Conservation (phyloP, 2,888 invertebrate genomes). For the Philaethria dido region DNA sequence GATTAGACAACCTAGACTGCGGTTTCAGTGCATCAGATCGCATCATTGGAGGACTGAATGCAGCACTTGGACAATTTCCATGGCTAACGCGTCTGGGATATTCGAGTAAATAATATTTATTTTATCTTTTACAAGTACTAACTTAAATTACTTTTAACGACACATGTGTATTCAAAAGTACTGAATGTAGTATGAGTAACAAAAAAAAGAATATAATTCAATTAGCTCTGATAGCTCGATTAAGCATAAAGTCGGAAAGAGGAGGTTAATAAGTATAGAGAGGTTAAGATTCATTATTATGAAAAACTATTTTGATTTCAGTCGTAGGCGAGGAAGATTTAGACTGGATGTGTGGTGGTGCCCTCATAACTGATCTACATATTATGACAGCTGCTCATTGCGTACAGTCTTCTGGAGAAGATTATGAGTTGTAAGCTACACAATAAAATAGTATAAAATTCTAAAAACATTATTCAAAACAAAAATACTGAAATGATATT, state of each 20-base stretch:
- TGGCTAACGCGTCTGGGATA: conserved; percentile 86
- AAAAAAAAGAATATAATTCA: too few relatives aligned
- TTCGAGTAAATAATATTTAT: conserved; percentile 49
- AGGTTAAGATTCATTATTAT: too few relatives aligned
- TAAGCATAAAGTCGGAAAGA: too few relatives aligned
- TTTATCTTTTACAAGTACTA: too few relatives aligned
- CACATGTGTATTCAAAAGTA: too few relatives aligned
- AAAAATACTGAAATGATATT: neutral
- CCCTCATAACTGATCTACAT: conserved; percentile 76
- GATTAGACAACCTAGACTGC: conserved; percentile 77
- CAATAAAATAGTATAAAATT: neutral
- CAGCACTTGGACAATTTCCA: conserved; percentile 85
- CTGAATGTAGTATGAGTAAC: too few relatives aligned
- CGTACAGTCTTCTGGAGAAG: conserved; percentile 69
- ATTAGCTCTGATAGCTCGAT: too few relatives aligned
- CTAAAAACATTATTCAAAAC: neutral
- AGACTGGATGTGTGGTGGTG: conserved; percentile 81
- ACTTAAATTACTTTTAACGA: too few relatives aligned
- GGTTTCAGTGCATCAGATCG: conserved; percentile 83
- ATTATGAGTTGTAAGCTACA: conserved; percentile 61
- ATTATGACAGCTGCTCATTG: conserved; percentile 85
- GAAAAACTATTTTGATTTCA: conserved; percentile 27
- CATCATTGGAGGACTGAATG: conserved; percentile 85
- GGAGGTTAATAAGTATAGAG: too few relatives aligned
- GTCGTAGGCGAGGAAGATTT: conserved; percentile 55